Conservation (phyloP, 2,888 invertebrate genomes). For the Phytoseiulus persimilis region DNA sequence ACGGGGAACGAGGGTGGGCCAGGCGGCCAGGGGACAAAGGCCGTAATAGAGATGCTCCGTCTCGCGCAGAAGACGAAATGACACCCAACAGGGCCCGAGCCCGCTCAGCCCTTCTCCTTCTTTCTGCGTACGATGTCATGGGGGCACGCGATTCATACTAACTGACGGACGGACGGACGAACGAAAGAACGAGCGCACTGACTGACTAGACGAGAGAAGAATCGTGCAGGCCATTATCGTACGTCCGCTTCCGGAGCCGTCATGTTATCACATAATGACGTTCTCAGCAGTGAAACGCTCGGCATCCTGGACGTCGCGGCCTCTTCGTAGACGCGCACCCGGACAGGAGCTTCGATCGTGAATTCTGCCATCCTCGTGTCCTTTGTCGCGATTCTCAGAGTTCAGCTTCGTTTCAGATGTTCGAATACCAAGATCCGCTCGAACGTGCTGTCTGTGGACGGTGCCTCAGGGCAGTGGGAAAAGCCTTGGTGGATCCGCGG, state of each 20-base stretch:
- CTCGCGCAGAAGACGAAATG: background rate
- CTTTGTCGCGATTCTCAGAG: background rate
- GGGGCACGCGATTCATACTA: background rate
- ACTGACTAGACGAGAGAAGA: background rate
- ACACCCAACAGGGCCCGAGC: background rate
- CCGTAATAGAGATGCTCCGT: background rate
- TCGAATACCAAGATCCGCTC: constrained; percentile 44
- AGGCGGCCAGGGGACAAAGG: background rate
- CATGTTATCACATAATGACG: background rate
- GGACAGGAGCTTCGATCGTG: too few species aligned
- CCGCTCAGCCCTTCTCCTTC: background rate
- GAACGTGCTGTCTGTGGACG: constrained; percentile 43
- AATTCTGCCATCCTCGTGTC: too few species aligned
- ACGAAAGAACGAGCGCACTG: background rate
- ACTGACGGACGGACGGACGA: background rate
- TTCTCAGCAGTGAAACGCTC: background rate
- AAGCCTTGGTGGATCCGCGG: constrained; percentile 42
- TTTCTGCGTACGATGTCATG: background rate
- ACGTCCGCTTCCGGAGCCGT: background rate
- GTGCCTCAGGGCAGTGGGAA: constrained; percentile 25
- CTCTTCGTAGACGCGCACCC: background rate
- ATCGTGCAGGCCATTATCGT: background rate
- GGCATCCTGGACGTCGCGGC: background rate
- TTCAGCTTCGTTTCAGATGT: constrained; percentile 41
- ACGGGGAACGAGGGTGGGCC: background rate